Base-by-base conservation (phyloP, 2,888 invertebrate genomes). In the Subacronicta megacephala region DNA sequence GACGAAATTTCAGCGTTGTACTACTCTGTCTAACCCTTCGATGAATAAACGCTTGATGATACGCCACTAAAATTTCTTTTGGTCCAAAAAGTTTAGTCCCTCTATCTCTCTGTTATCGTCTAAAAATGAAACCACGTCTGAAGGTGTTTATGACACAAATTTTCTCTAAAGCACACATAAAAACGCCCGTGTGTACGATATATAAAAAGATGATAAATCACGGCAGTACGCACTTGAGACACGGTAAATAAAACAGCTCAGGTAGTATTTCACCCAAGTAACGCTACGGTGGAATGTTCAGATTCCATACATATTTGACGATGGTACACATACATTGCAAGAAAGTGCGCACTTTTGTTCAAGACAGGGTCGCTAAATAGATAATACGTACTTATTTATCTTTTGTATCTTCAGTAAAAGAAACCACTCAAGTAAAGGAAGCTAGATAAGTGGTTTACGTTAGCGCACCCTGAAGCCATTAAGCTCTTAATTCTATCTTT, bases 161-260 rank as follows among this genome's bases (percentile, higher is more conserved):
- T 45, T 26, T 42, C n/a, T 16, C 7, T 29, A n/a, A 3, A 9
- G 12, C 31, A 23, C 38, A 46, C 45, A 40, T 43, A 60, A 52
- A 31, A 47, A 16, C 17, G 10, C 4, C 31, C 7, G 2, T n/a
- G 33, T 15, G 13, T 23, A 23, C 23, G 12, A 29, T 5, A 18
- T 4, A 29, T 9, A 29, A 44, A 67, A 17, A 16, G 40, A 49
- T 36, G 45, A 64, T 50, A 52, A 61, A 67, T 52, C 47, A 44
- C 26, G 3, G 33, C 40, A 52, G 53, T 23, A 43, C 13, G 7
- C 45, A 43, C 37, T 47, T 36, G 29, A 47, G 7, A 53, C 37
- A 38, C 9, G 40, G 40, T 68, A 44, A 63, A 68, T 61, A 63
- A 63, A 67, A 68, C 15, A 63, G 16, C 36, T 40, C 16, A 26